Evolutionary conservation across 2,113 vertebrate species (phyloP), one percentile per base, ranked within the genome.

Genomic region (Silurus meridionalis): DNA sequence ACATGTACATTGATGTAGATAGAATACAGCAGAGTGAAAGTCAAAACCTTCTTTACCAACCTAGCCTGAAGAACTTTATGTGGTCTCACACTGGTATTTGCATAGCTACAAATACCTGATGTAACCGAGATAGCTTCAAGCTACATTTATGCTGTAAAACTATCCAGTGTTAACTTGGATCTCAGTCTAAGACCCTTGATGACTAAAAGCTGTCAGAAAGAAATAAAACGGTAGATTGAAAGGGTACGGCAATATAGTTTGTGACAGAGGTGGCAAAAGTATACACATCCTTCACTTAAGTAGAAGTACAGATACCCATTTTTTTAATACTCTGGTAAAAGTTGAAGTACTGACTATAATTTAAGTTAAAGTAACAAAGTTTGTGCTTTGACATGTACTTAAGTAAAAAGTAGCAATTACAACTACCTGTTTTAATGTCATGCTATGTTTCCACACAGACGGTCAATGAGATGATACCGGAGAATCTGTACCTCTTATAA

Each of bases 41-140:
- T 66, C 28, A 53, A 85, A 85, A 79, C 74, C 15, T 25, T 77
- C 53, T 58, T 19, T 17, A n/a, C n/a, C 28, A 25, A 86, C 63
- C 55, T 14, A 81, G 69, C 82, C 52, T 60, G 10, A 64, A 53
- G 63, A 55, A 28, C 52, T 72, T 58, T 69, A 37, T 67, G 78
- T 67, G 78, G 46, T 71, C 79, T 57, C 57, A 72, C 81, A 46
- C 21, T 82, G 71, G n/a, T 82, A 78, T 82, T 82, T 63, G 85
- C 83, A 85, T 37, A 82, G 61, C 57, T 63, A 84, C 52, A 81
- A 64, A 81, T 89, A 74, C 71, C 67, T 57, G 79, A 78, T 80
- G 64, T 83, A 88, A 88, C 75, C 57, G 77, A 69, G 63, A 87
- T 52, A 85, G 85, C 83, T 82, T 87, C 63, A 77, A 69, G 86